Conservation (phyloP, 1,140 invertebrate species). For the Drosophila erecta region DNA sequence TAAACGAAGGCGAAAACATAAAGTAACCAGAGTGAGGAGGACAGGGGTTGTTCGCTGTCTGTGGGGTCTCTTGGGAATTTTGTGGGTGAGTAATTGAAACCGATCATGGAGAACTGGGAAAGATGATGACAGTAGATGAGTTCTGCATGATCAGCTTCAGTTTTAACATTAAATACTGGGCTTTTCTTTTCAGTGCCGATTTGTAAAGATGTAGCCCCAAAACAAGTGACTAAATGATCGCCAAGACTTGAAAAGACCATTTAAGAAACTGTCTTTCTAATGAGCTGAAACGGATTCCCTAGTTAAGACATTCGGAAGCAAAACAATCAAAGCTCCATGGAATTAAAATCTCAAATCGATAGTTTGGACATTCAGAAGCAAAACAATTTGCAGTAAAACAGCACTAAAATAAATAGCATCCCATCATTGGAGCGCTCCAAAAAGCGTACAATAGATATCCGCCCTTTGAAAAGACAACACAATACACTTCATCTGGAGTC, state of each 20-base stretch:
- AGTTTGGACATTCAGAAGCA: slow-evolving; percentile 46
- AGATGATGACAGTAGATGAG: background rate
- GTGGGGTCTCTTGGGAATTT: slow-evolving; percentile 61
- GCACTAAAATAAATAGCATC: slow-evolving; percentile 39
- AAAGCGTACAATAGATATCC: slow-evolving; percentile 51
- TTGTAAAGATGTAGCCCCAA: background rate
- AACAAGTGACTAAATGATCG: background rate
- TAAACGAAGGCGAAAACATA: slow-evolving; percentile 48
- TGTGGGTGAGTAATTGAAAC: slow-evolving; percentile 36
- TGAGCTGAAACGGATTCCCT: slow-evolving; percentile 9
- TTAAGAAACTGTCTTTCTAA: slow-evolving; percentile 19
- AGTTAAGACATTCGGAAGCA: slow-evolving; percentile 53
- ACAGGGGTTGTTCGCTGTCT: slow-evolving; percentile 22
- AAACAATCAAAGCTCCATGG: slow-evolving; percentile 36
- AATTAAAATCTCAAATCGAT: slow-evolving; percentile 40
- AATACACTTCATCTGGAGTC: slow-evolving; percentile 34
- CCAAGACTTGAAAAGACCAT: background rate
- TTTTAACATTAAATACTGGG: too few species aligned
- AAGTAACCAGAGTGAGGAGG: slow-evolving; percentile 3
- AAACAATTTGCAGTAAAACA: slow-evolving; percentile 78
- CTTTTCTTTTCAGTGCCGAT: background rate
- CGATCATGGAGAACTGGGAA: slow-evolving; percentile 14
- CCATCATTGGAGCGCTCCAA: slow-evolving; percentile 11
- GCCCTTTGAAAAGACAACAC: slow-evolving; percentile 8
- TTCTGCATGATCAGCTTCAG: too few species aligned